Percentiles rank a stretch among this genome's conserved stretches.
Conservation (phyloP, 1,140 invertebrate species). For the Littorina saxatilis region DNA sequence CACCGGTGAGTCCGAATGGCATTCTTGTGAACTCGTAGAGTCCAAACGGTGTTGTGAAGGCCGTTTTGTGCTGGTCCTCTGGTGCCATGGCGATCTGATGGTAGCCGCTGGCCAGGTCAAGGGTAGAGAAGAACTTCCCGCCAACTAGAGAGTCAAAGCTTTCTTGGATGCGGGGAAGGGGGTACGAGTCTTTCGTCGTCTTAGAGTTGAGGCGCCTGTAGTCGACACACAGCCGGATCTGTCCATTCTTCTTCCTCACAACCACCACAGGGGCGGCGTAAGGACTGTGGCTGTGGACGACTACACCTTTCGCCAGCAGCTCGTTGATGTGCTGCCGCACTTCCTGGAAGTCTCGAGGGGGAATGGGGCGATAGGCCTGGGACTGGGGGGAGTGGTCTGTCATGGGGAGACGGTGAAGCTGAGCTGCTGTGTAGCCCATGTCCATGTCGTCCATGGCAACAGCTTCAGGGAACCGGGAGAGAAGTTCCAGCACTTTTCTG, state of each 20-base stretch:
- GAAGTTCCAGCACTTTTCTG: constrained; percentile 8
- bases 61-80: constrained; percentile 34
- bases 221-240: constrained; percentile 47
- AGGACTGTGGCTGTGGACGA: constrained; percentile 34
- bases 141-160: constrained; percentile 57
- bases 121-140: constrained; percentile 71
- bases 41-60: too few relatives aligned
- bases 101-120: too few relatives aligned
- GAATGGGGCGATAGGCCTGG: constrained; percentile 21
- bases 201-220: constrained; percentile 42
- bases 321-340: constrained; percentile 32
- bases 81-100: constrained; percentile 73
- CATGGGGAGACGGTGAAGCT: too few relatives aligned
- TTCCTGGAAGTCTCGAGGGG: constrained; percentile 15
- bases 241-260: neutral
- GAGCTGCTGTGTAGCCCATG: too few relatives aligned
- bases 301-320: constrained; percentile 25
- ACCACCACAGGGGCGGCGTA: constrained; percentile 43
- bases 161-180: constrained; percentile 43
- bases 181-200: constrained; percentile 44
- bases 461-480: too few relatives aligned
- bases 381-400: constrained; percentile 26
- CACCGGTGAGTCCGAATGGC: constrained; percentile 59
- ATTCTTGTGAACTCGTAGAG: constrained; percentile 47
- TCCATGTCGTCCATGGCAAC: too few relatives aligned